A percentile compares a stretch with the other conserved stretches of the same genome.
Evolutionary conservation across 2,888 invertebrate species (phyloP).

Genomic region (Clivina fossor): DNA sequence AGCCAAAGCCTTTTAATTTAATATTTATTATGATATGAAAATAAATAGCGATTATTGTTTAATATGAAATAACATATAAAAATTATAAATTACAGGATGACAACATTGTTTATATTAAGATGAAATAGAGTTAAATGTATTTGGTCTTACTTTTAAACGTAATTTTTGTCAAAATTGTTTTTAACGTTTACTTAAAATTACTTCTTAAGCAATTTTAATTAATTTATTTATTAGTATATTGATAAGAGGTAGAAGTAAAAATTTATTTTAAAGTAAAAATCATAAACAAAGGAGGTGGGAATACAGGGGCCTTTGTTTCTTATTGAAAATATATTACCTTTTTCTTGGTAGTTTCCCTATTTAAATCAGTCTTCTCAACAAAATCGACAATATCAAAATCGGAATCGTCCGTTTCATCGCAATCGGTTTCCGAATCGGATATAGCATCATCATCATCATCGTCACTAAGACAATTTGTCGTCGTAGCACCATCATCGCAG

Average conservation of each 20-base stretch:
- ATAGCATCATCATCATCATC: conserved; percentile 38
- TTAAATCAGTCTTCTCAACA: conserved; percentile 24
- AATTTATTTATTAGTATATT: no score
- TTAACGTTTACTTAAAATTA: no score
- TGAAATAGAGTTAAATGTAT: neutral
- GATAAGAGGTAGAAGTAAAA: no score
- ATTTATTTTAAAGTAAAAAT: no score
- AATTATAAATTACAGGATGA: neutral
- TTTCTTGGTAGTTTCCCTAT: conserved; percentile 17
- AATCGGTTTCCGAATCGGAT: conserved; percentile 40
- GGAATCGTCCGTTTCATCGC: conserved; percentile 30
- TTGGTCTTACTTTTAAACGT: neutral
- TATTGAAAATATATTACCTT: conserved; percentile 14
- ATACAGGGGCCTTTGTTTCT: no score
- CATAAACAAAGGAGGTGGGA: no score
- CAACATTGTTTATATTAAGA: neutral
- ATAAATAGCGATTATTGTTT: neutral
- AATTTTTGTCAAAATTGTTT: no score
- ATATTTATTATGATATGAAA: neutral
- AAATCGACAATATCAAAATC: conserved; percentile 27
- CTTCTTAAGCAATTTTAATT: no score
- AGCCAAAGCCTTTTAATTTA: neutral
- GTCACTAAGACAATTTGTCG: conserved; percentile 30
- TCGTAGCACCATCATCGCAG: conserved; percentile 48
- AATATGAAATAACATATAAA: neutral